A percentile compares a stretch with the other conserved stretches of the same genome.
Evolutionary conservation across 2,888 invertebrate species (phyloP).

Genomic region (Patella caerulea): DNA sequence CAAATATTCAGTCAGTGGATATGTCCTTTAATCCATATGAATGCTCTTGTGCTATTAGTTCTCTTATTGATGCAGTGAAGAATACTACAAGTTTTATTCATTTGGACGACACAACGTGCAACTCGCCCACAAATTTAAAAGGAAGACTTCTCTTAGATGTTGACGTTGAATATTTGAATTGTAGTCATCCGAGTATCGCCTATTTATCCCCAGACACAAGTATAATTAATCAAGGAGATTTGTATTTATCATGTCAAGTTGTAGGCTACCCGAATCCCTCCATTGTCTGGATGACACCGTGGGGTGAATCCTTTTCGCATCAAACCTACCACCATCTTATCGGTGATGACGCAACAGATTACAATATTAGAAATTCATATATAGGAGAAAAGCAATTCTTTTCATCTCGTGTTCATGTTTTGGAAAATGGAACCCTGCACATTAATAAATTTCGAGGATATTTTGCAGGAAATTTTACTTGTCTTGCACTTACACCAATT

Average conservation of each 20-base stretch:
- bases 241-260: constrained; percentile 48
- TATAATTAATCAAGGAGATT: constrained; percentile 32
- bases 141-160: constrained; percentile 38
- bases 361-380: constrained; percentile 21
- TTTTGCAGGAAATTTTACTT: constrained; percentile 58
- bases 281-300: constrained; percentile 59
- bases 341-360: constrained; percentile 21
- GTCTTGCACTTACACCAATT: constrained; percentile 51
- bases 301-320: constrained; percentile 52
- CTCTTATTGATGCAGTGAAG: constrained; percentile 36
- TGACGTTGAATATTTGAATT: constrained; percentile 36
- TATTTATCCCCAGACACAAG: constrained; percentile 24
- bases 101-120: constrained; percentile 39
- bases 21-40: constrained; percentile 55
- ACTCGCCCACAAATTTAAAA: constrained; percentile 34
- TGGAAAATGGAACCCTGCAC: constrained; percentile 43
- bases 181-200: constrained; percentile 43
- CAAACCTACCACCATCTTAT: constrained; percentile 28
- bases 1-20: constrained; percentile 34
- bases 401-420: constrained; percentile 36
- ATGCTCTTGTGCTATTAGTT: constrained; percentile 56
- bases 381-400: constrained; percentile 23
- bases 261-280: constrained; percentile 46
- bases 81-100: constrained; percentile 30
- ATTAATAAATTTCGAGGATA: constrained; percentile 52